Conservation (phyloP, 2,113 vertebrate genomes). For the Urocitellus parryii region DNA sequence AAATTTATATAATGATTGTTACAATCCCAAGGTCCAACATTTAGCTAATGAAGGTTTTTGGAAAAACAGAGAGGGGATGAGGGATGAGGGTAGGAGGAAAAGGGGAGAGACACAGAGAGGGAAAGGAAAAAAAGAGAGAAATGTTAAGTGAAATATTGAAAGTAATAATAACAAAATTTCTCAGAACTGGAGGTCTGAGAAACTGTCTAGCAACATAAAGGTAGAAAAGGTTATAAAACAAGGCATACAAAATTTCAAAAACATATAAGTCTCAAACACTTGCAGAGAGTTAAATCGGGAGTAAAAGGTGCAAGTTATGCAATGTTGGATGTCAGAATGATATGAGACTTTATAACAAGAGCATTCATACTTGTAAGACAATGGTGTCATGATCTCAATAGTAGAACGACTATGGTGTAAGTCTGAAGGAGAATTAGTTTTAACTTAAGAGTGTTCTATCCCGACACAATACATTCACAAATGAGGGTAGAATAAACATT, state of each 20-base stretch:
- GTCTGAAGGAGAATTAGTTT: background rate
- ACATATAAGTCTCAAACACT: background rate
- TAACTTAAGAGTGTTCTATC: background rate
- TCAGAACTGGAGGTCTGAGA: background rate
- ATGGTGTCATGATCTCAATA: background rate
- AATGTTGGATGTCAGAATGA: background rate
- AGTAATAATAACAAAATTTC: constrained; percentile 14
- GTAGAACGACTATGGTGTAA: background rate
- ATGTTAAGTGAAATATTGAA: background rate
- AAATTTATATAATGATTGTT: background rate
- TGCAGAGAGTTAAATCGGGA: background rate
- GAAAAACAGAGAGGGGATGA: background rate
- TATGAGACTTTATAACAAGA: background rate
- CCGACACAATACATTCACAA: background rate
- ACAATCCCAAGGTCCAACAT: background rate
- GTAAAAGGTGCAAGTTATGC: background rate
- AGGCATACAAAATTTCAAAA: background rate
- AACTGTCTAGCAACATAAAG: background rate
- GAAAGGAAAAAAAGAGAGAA: background rate
- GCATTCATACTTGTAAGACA: background rate
- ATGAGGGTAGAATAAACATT: background rate
- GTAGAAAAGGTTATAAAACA: background rate
- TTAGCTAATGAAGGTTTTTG: background rate
- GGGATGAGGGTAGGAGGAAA: background rate
- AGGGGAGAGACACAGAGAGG: background rate